Evolutionary conservation across 2,113 vertebrate genomes (phyloP).

Genomic region (Anguilla rostrata): DNA sequence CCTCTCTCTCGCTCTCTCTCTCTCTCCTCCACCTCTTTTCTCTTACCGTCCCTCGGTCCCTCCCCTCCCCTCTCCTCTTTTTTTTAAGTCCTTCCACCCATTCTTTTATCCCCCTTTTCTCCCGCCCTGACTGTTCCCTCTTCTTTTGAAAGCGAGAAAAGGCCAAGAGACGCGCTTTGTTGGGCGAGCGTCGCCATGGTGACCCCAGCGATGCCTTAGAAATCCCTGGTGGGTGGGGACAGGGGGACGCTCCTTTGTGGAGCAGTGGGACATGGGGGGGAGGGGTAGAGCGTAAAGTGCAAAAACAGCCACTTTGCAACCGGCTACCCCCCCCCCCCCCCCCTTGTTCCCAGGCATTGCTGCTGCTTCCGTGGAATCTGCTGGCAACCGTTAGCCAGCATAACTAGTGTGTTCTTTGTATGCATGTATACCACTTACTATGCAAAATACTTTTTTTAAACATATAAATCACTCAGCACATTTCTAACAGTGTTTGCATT

Average conservation of each 20-base stretch:
- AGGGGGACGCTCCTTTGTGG: slow-evolving; percentile 67
- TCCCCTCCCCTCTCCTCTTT: slow-evolving; percentile 9
- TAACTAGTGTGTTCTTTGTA: not conserved
- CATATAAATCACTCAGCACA: not conserved
- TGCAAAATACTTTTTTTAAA: not conserved
- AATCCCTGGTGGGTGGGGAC: slow-evolving; percentile 75
- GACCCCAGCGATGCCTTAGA: slow-evolving; percentile 74
- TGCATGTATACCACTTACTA: not conserved
- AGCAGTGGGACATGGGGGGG: slow-evolving; percentile 48
- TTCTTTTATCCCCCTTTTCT: not conserved
- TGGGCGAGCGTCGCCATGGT: slow-evolving; percentile 74
- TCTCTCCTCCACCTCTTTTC: slow-evolving; percentile 51
- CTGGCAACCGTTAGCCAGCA: not conserved
- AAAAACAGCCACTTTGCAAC: slow-evolving; percentile 31
- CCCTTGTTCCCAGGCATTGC: slow-evolving; percentile 21
- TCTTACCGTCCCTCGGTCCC: slow-evolving; percentile 23
- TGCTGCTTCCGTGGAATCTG: not conserved
- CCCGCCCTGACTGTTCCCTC: slow-evolving; percentile 13
- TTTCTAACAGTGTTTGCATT: not conserved
- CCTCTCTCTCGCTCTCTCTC: slow-evolving; percentile 45
- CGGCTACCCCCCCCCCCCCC: slow-evolving; percentile 49
- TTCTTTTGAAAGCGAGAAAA: slow-evolving; percentile 72
- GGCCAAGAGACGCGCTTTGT: slow-evolving; percentile 80
- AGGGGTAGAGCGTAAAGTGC: slow-evolving; percentile 61
- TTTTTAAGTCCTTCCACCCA: slow-evolving; percentile 7